Evolutionary conservation across 1,140 invertebrate species (phyloP).

Genomic region (Mylabris phalerata): DNA sequence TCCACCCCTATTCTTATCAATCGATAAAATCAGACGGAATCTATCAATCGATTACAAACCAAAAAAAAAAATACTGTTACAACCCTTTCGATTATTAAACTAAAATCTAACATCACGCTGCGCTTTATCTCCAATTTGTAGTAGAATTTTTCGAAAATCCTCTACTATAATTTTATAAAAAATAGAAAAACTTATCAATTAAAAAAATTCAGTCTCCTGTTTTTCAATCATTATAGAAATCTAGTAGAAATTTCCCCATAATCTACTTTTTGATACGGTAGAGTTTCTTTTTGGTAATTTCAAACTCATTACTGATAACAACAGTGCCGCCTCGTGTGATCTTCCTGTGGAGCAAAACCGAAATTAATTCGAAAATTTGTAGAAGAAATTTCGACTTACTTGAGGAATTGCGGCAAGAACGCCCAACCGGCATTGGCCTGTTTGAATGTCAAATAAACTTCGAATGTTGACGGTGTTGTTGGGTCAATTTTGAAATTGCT

Average conservation of each 20-base stretch:
- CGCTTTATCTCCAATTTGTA: slow-evolving; percentile 10
- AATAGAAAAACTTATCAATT: slow-evolving; percentile 13
- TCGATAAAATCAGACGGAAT: not conserved
- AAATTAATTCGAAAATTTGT: not conserved
- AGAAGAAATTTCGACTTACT: slow-evolving; percentile 26
- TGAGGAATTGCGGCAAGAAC: slow-evolving; percentile 66
- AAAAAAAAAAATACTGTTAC: not conserved
- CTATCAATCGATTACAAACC: not conserved
- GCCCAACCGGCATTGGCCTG: slow-evolving; percentile 76
- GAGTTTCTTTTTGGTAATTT: slow-evolving; percentile 33
- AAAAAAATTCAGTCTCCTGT: not conserved
- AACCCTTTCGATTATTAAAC: slow-evolving; percentile 2
- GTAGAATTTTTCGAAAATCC: not conserved
- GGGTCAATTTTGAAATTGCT: slow-evolving; percentile 72
- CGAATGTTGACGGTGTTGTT: slow-evolving; percentile 78
- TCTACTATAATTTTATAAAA: slow-evolving; percentile 4
- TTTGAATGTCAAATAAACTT: slow-evolving; percentile 76
- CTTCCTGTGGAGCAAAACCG: slow-evolving; percentile 32
- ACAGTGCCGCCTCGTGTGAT: slow-evolving; percentile 38
- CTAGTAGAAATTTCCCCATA: not conserved
- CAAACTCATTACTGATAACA: slow-evolving; percentile 37
- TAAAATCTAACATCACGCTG: slow-evolving; percentile 17
- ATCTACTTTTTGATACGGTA: slow-evolving; percentile 19
- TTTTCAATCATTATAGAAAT: not conserved
- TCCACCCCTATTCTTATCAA: not conserved